Evolutionary conservation across 2,888 invertebrate species (phyloP).

Genomic region (Rotaria socialis): DNA sequence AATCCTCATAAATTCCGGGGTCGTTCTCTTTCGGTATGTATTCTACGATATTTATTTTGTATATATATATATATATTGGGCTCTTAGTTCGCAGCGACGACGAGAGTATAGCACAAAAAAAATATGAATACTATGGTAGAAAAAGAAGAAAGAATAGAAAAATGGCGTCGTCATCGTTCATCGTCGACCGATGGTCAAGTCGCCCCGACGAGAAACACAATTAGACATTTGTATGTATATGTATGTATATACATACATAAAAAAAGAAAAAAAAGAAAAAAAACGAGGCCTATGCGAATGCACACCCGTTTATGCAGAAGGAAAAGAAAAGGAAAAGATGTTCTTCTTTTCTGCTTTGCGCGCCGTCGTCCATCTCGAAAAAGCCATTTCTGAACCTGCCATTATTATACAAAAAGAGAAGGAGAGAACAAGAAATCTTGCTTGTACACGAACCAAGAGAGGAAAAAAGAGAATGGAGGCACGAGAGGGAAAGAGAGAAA

Average conservation of each 20-base stretch:
- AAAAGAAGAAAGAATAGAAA: conserved; percentile 25
- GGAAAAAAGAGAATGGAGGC: conserved; percentile 25
- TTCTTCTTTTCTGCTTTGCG: conserved; percentile 32
- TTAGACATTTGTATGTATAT: not conserved
- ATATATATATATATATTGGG: not conserved
- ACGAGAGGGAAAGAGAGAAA: conserved; percentile 16
- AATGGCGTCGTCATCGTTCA: conserved; percentile 29
- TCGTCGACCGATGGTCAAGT: conserved; percentile 26
- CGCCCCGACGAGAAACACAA: conserved; percentile 4
- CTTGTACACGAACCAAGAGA: conserved; percentile 19
- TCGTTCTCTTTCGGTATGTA: conserved; percentile 22
- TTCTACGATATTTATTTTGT: conserved; percentile 19
- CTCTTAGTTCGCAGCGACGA: not conserved
- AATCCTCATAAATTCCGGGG: conserved; percentile 23
- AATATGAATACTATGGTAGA: not conserved
- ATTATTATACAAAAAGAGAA: conserved; percentile 26
- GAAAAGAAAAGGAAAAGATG: conserved; percentile 29
- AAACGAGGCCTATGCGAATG: conserved; percentile 9
- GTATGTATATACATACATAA: not conserved
- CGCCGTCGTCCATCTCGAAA: conserved; percentile 23
- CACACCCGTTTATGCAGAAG: not conserved
- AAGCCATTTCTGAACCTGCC: conserved; percentile 32
- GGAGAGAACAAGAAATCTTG: conserved; percentile 26
- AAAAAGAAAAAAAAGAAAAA: not conserved
- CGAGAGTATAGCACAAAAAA: not conserved